These are phyloP conservation scores for Megaceryle torquata DNA, from an alignment of 2,113 vertebrate genomes.

Conservation along the genomic window DNA sequence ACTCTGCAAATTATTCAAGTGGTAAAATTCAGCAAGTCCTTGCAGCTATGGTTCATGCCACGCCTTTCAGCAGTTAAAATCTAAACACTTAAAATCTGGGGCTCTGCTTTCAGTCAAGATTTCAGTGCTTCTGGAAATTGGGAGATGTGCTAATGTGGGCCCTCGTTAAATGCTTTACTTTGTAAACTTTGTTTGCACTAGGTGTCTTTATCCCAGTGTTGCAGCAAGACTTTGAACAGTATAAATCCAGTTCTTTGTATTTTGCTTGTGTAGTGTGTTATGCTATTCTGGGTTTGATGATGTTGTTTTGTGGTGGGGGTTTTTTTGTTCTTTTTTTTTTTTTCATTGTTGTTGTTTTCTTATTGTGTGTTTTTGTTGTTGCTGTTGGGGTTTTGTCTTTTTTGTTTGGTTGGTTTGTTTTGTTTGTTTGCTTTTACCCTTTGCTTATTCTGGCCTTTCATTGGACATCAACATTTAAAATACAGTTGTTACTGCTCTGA, in stretches of 20 bases:
- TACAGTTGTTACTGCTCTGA: neutral
- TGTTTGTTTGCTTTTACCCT: neutral
- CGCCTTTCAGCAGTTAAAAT: neutral
- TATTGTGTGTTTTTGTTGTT: neutral
- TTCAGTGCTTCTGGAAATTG: neutral
- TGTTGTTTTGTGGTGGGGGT: too few relatives aligned
- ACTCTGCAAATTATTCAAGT: neutral
- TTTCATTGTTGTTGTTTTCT: neutral
- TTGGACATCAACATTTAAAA: neutral
- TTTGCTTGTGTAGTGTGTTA: neutral
- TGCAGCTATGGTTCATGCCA: neutral
- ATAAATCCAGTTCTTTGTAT: neutral
- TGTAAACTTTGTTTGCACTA: neutral
- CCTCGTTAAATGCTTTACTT: neutral
- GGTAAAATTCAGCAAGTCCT: neutral
- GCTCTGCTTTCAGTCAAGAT: neutral
- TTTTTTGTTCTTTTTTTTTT: neutral
- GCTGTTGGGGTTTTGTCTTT: too few relatives aligned
- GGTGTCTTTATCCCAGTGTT: neutral
- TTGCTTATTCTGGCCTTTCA: neutral
- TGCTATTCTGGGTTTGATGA: neutral
- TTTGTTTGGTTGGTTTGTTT: neutral
- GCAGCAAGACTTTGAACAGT: neutral
- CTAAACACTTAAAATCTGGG: neutral
- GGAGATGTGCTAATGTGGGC: neutral